These are phyloP conservation scores for Rhyacichthys aspro DNA, from an alignment of 2,797 vertebrate species.

Conservation along the genomic window DNA sequence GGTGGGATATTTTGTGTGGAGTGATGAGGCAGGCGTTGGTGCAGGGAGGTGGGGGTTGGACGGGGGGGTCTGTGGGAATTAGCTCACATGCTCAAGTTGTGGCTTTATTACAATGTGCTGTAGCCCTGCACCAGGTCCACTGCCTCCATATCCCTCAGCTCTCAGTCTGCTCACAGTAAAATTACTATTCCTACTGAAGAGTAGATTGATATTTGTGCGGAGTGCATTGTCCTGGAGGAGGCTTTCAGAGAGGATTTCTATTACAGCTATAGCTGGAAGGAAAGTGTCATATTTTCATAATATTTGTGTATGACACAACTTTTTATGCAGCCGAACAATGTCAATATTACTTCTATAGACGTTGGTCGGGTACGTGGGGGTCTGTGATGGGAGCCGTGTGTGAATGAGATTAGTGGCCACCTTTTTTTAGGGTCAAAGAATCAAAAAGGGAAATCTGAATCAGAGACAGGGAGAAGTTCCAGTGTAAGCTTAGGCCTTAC, in stretches of 20 bases:
- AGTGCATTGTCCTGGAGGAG: constrained; percentile 35
- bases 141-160: constrained; percentile 55
- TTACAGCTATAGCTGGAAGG: constrained; percentile 41
- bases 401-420: constrained; percentile 74
- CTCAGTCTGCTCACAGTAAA: constrained; percentile 51
- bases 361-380: constrained; percentile 54
- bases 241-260: constrained; percentile 60
- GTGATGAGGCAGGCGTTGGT: constrained; percentile 84
- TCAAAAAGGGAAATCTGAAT: constrained; percentile 69
- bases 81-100: constrained; percentile 75
- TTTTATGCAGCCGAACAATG: constrained; percentile 73
- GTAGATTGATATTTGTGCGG: constrained; percentile 49
- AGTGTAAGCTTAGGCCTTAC: constrained; percentile 82
- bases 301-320: constrained; percentile 78
- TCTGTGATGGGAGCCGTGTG: constrained; percentile 61
- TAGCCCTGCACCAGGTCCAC: constrained; percentile 50
- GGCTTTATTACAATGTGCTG: constrained; percentile 69
- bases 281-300: constrained; percentile 71
- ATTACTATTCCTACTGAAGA: constrained; percentile 57
- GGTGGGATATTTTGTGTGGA: constrained; percentile 90
- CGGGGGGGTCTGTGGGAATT: constrained; percentile 76
- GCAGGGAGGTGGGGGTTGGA: constrained; percentile 68
- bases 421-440: constrained; percentile 78
- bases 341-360: constrained; percentile 73
- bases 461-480: constrained; percentile 79